These are phyloP conservation scores for Stylophora pistillata DNA, from an alignment of 64 coral and sea anemone genomes.

Conservation along the genomic window DNA sequence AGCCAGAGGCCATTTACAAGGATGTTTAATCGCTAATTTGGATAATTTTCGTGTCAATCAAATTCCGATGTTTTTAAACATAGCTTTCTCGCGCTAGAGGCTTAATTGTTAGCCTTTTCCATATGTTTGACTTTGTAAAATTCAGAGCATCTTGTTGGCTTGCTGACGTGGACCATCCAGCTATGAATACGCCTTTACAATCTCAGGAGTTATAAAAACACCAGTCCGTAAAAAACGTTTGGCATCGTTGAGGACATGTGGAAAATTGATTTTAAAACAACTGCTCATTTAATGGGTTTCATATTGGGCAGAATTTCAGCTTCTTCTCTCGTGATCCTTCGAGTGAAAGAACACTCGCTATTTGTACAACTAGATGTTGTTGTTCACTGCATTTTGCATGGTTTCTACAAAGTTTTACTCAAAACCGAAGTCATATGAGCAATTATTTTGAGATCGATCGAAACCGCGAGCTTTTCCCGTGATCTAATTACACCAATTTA, in stretches of 20 bases:
- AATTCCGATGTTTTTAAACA: constrained; percentile 62
- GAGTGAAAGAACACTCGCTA: not conserved
- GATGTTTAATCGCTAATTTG: constrained; percentile 85
- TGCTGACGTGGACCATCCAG: not conserved
- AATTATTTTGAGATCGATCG: not conserved
- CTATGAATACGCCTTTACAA: not conserved
- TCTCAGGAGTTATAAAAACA: not conserved
- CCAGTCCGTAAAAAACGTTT: not conserved
- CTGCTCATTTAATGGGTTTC: constrained; percentile 16
- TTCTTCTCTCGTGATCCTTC: not conserved
- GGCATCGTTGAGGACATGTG: constrained; percentile 9
- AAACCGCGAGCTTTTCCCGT: not conserved
- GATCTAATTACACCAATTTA: constrained; percentile 5
- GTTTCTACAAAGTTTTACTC: not conserved
- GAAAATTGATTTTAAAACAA: constrained; percentile 22
- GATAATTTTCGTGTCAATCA: constrained; percentile 98
- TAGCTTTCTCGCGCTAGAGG: constrained; percentile 37
- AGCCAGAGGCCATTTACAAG: constrained; percentile 78
- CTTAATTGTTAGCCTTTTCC: constrained; percentile 29
- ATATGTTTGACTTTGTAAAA: constrained; percentile 23
- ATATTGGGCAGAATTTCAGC: constrained; percentile 14
- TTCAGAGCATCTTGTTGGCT: not conserved
- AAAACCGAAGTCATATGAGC: not conserved
- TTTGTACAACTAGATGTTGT: not conserved
- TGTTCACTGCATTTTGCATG: not conserved